Evolutionary conservation across 2,888 invertebrate species (phyloP), one percentile per base, ranked within the genome.

Genomic region (Caenorhabditis drosophilae): DNA sequence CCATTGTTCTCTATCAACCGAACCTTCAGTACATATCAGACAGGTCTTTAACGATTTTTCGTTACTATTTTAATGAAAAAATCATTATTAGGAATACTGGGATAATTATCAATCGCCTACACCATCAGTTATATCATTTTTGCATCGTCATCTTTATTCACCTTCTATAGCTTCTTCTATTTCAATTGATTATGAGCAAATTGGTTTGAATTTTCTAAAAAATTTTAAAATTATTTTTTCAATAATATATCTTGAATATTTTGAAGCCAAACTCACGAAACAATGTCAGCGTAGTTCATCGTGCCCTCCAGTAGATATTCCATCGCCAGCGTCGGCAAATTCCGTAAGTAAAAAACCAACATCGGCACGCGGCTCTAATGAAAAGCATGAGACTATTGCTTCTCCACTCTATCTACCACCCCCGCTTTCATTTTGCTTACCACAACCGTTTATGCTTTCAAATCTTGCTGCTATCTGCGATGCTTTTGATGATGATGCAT

Each of bases 1-100:
- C 52, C 77, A 76, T 52, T 80, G 81, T 54, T 77, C 77, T 38
- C 63, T 80, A 7, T 77, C 78, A 11, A 82, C 81, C 3, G 75
- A 79, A 58, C 80, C 81, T 23, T 79, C 79, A 2, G 78, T 81
- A 50, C 73, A 78, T 62, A 57, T 73, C 61, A 57, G 74, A 66
- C 67, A 74, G 49, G 67, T 61, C 4, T 35, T 46, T 35, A 31
- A 1, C n/a, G 16, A n/a, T 27, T 12, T 20, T 3, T 27, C 0
- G 25, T 18, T 42, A 9, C 12, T 42, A 15, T 22, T 40, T 26
- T 50, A 15, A 11, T 40, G 38, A 12, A 31, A 6, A 23, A 16
- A 23, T 1, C 16, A 35, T 48, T 22, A 18, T 26, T 52, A 62
- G 67, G 67, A 69, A 34, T 75, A 75, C 62, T 75, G 71, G 71